Evolutionary conservation across 2,113 vertebrate species (phyloP).

Genomic region (Thalassarche chlororhynchos): DNA sequence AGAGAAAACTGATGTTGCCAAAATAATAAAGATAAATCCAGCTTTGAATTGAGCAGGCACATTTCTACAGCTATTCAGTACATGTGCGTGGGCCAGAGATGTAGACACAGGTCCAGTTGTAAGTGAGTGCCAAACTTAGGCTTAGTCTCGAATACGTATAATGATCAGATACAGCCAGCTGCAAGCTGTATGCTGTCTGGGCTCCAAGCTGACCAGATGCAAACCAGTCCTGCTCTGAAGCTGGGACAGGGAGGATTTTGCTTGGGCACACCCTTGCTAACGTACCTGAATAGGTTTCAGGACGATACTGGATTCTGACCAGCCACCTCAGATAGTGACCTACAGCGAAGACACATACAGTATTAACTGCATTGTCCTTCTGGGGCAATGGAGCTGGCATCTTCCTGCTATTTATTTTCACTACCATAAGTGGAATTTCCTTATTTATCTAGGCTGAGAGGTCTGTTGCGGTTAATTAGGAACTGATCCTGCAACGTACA

Average conservation of each 20-base stretch:
- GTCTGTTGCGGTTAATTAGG: background rate
- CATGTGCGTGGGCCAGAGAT: background rate
- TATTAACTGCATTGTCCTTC: background rate
- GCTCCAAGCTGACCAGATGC: background rate
- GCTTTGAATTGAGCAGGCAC: background rate
- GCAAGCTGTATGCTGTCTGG: background rate
- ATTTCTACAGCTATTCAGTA: background rate
- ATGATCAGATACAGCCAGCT: background rate
- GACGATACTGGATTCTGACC: background rate
- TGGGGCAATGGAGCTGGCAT: accelerated
- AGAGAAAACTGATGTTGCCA: background rate
- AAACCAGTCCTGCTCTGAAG: background rate
- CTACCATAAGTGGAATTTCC: background rate
- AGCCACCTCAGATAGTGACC: accelerated
- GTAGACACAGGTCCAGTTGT: background rate
- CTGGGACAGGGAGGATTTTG: background rate
- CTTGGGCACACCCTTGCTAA: background rate
- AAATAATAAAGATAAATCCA: background rate
- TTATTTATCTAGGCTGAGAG: background rate
- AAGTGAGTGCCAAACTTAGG: background rate
- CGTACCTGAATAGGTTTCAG: background rate
- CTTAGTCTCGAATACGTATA: background rate
- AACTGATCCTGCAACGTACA: background rate
- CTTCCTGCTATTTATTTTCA: background rate
- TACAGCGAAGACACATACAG: background rate